Evolutionary conservation across 2,888 invertebrate species (phyloP).

Genomic region (Drosophila neonasuta): DNA sequence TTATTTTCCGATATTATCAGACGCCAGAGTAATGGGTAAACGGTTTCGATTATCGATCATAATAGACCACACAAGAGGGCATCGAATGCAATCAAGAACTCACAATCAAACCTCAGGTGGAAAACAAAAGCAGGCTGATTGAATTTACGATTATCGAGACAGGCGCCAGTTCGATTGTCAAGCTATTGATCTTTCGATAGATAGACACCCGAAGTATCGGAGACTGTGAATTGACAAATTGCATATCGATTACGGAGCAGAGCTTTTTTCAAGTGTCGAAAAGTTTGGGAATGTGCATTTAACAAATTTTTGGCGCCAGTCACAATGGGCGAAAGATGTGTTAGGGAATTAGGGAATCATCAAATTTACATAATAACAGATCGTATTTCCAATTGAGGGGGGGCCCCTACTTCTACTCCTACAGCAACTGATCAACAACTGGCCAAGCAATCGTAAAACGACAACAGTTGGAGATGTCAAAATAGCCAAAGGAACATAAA

Average conservation of each 20-base stretch:
- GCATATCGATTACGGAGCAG: conserved; percentile 53
- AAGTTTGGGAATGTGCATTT: conserved; percentile 19
- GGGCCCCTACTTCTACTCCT: neutral
- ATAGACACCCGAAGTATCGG: neutral
- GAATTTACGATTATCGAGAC: conserved; percentile 29
- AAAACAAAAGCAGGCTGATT: conserved; percentile 32
- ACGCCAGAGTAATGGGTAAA: neutral
- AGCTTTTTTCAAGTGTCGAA: conserved; percentile 14
- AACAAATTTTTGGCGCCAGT: conserved; percentile 69
- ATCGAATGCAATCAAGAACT: conserved; percentile 11
- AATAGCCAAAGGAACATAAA: conserved; percentile 52
- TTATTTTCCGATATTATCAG: neutral
- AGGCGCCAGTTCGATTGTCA: conserved; percentile 38
- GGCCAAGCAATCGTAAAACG: conserved; percentile 38
- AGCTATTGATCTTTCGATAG: conserved; percentile 1
- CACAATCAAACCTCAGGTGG: conserved; percentile 6
- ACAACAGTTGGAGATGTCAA: conserved; percentile 69
- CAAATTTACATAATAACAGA: conserved; percentile 77
- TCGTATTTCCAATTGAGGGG: conserved; percentile 58
- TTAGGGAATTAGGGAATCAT: conserved; percentile 74
- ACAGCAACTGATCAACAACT: conserved; percentile 25
- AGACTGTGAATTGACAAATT: conserved; percentile 38
- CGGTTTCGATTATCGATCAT: neutral
- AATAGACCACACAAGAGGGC: conserved; percentile 35
- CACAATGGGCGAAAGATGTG: conserved; percentile 56